A percentile compares a stretch with the other conserved stretches of the same genome.
Evolutionary conservation across 2,797 vertebrate species (phyloP).

Genomic region (Coilia nasus): DNA sequence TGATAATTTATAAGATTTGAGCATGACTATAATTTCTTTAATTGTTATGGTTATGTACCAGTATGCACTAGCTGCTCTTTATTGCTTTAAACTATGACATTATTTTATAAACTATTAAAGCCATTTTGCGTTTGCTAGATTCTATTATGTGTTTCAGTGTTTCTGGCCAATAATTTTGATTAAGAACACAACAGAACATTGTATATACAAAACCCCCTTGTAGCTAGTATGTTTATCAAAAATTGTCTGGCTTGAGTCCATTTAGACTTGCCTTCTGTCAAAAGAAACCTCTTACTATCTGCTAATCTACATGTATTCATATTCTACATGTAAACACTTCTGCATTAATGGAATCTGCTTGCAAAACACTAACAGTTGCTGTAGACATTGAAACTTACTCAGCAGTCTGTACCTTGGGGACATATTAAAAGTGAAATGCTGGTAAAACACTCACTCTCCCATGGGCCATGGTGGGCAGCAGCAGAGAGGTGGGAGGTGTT

Average conservation of each 20-base stretch:
- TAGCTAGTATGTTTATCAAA: slow-evolving; percentile 32
- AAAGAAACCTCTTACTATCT: neutral
- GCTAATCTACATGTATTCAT: neutral
- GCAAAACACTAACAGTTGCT: neutral
- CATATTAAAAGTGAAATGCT: neutral
- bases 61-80: neutral
- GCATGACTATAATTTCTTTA: neutral
- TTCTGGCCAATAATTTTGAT: neutral
- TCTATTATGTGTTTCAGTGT: neutral
- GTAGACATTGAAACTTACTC: neutral
- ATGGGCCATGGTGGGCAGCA: slow-evolving; percentile 96
- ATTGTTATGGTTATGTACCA: neutral
- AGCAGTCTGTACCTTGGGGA: neutral
- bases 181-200: neutral
- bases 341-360: neutral
- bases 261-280: slow-evolving; percentile 47
- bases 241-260: slow-evolving; percentile 43
- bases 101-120: neutral
- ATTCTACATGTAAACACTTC: neutral
- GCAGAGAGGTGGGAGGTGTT: slow-evolving; percentile 92
- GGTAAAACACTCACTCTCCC: slow-evolving; percentile 90
- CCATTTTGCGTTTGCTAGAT: neutral
- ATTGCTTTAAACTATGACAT: neutral
- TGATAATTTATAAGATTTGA: neutral
- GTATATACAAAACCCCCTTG: neutral